Base-by-base conservation (phyloP, 2,113 vertebrate genomes). In the Motacilla alba region DNA sequence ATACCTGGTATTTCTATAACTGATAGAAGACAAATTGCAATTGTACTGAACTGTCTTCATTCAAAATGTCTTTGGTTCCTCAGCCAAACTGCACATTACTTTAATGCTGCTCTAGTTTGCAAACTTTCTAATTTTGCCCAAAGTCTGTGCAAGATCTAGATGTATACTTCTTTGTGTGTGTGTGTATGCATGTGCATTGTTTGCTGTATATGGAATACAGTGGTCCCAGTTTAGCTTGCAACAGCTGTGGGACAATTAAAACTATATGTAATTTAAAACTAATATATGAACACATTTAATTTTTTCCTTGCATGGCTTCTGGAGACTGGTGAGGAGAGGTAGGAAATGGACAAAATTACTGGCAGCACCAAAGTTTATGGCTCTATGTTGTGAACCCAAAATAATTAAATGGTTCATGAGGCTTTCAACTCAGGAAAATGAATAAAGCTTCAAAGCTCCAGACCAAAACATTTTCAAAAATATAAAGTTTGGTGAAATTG, bases 301-400 rank as follows among this genome's bases (percentile, higher is more conserved):
- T 90, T 90, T 95, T 12, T 53, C 26, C 14, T 79, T 95, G 46
- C 50, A 10, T 76, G 85, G 41, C 46, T 88, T 90, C 43, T 58
- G 75, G 49, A 73, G 28, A 22, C 53, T 73, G 27, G 4, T 49
- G 50, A 92, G 72, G 19, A 83, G 60, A 83, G 52, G 59, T 60
- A 90, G 88, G 47, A 95, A 90, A 83, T 75, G 37, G 46, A 35
- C 66, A 72, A 85, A 96, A 92, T 77, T 81, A n/a, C 16, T 63
- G 55, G 64, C 56, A 80, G 44, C 50, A 74, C 41, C 13, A 15
- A 62, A 74, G 21, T 79, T 93, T 79, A 49, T 53, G 49, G 50
- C 30, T 76, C 5, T 37, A 1, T 44, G 12, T 64, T 90, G 18
- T 68, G 64, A 90, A 83, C 31, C 3, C 31, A 52, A 60, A 88